phyloP scores from a whole-genome alignment of 2,888 invertebrate genomes.

The Macaria notata region DNA sequence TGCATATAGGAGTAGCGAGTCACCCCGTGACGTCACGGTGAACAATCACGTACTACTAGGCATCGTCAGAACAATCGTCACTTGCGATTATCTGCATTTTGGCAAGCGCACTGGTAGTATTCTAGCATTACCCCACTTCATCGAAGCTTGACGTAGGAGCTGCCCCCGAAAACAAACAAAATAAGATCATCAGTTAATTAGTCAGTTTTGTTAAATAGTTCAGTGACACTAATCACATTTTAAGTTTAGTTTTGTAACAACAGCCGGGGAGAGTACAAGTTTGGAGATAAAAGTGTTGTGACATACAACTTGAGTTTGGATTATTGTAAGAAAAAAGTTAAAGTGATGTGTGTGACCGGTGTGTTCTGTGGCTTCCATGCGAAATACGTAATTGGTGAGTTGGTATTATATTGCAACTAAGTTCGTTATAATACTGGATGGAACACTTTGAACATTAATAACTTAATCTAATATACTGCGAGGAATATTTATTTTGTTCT shows the following conservation, averaged over 20 bases:
- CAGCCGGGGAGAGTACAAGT: conserved; percentile 9
- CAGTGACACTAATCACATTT: conserved; percentile 24
- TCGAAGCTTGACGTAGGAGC: conserved; percentile 29
- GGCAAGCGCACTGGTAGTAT: conserved; percentile 34
- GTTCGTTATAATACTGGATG: no score
- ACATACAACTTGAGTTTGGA: not conserved
- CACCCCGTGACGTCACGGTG: conserved; percentile 39
- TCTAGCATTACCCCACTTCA: conserved; percentile 27
- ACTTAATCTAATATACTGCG: no score
- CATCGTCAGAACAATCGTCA: conserved; percentile 24
- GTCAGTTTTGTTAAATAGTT: conserved; percentile 16
- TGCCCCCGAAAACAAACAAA: conserved; percentile 32
- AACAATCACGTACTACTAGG: conserved; percentile 29
- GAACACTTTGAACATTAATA: no score
- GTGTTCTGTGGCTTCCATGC: conserved; percentile 75
- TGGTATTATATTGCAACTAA: no score
- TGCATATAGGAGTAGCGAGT: conserved; percentile 29
- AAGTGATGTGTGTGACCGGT: conserved; percentile 73
- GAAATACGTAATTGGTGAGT: conserved; percentile 73
- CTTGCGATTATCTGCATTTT: conserved; percentile 33
- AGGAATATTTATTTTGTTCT: no score
- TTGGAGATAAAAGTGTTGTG: conserved; percentile 1
- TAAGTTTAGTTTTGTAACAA: conserved; percentile 14
- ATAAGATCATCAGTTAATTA: conserved; percentile 31
- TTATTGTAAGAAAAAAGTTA: not conserved